Evolutionary conservation across 2,888 invertebrate genomes (phyloP), one percentile per base, ranked within the genome.

Genomic region (Zootermopsis nevadensis): DNA sequence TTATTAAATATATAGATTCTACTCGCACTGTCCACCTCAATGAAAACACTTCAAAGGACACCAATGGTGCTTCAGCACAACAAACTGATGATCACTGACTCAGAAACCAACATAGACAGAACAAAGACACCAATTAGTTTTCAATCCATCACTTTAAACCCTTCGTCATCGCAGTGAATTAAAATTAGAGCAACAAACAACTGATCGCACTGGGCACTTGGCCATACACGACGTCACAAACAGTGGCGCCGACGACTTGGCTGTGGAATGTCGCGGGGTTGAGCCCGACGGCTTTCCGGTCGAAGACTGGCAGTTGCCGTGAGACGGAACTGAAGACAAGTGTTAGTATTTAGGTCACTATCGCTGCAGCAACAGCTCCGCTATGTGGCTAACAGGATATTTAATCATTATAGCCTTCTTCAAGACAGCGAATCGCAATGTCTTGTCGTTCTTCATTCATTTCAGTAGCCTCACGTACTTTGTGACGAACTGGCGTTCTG

Each of bases 271-370:
- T 27, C 60, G 60, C 60, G n/a, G n/a, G 60, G n/a, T 60, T 60
- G 60, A n/a, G 60, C 60, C n/a, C 27, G 6, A 3, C 27, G 60
- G 60, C 60, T 60, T 60, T 60, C 60, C 60, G 60, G 60, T 60
- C 60, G 60, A 60, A 27, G 27, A 60, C 60, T 60, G 60, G n/a
- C 60, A 60, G 60, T 60, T 60, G n/a, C 60, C 60, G n/a, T 60
- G 60, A 60, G 60, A 60, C 60, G 60, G 60, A 60, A 60, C n/a
- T 60, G 60, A 60, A 27, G 60, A 60, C n/a, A 60, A 27, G 27
- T 27, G 60, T 7, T 24, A 60, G 27, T n/a, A 60, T 60, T n/a
- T 60, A 60, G 60, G 60, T 27, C 60, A 60, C n/a, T 60, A 60
- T 60, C 60, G n/a, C 60, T 60, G n/a, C 60, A 48, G 19, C 60